Base-by-base conservation (phyloP, 1,140 invertebrate species). In the Dinoponera quadriceps region DNA sequence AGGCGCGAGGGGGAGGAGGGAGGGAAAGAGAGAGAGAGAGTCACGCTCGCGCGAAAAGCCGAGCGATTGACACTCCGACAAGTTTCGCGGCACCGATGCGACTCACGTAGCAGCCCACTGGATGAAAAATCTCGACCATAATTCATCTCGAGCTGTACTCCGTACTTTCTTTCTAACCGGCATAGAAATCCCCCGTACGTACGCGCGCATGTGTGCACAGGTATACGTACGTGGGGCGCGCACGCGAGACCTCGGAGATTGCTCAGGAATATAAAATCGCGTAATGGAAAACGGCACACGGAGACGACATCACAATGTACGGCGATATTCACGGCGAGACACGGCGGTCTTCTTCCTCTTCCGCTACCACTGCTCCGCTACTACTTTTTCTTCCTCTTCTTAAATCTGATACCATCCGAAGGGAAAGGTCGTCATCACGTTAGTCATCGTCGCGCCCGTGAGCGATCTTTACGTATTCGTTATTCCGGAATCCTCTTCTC, bases 91-190 rank as follows among this genome's bases (percentile, higher is more conserved):
- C 25, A 14, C 22, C 33, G 25, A 80, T 80, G 75, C 75, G 65
- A 44, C 51, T 80, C 75, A 80, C 75, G 75, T 80, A 80, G 51
- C 75, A 14, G n/a, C 33, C 65, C 49, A 71, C 75, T 71, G 75
- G 75, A 80, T 80, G 75, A 80, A 80, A 80, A 80, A 80, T 80
- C 75, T 80, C 65, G 38, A 48, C 54, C 33, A 80, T 80, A 80
- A 80, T 80, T 80, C 75, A 80, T 80, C 65, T 69, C 75, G 25
- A 69, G 33, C 38, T 71, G 75, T 71, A 80, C 74, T 77, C 48
- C 72, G 57, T 75, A 75, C 74, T 68, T 77, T 65, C 33, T 80
- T 48, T 54, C 51, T 80, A 69, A 80, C 75, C 33, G 65, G 33
- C 51, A 80, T 55, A 71, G 22, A 69, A 71, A 65, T 80, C 29